Evolutionary conservation across 1,140 invertebrate genomes (phyloP).

Genomic region (Drosophila nebulosa): DNA sequence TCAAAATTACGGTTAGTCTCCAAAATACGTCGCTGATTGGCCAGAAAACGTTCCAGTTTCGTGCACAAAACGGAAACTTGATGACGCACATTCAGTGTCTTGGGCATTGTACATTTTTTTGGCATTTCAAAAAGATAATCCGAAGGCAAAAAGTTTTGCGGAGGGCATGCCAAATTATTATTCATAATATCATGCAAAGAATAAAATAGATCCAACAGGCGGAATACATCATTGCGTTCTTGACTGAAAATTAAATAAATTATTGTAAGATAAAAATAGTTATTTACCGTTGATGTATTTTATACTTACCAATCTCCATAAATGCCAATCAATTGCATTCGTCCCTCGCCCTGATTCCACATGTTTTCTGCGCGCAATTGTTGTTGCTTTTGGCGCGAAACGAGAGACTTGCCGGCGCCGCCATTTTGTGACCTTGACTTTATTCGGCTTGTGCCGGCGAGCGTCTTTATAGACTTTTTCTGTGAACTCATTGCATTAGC

Average conservation of each 20-base stretch:
- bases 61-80: conserved; percentile 57
- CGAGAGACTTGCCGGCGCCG: neutral
- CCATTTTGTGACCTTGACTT: conserved; percentile 1
- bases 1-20: conserved; percentile 53
- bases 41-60: conserved; percentile 52
- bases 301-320: conserved; percentile 32
- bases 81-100: conserved; percentile 49
- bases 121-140: conserved; percentile 37
- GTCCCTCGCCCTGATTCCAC: neutral
- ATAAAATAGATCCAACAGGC: conserved; percentile 51
- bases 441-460: conserved; percentile 1
- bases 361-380: conserved; percentile 46
- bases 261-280: too few relatives aligned
- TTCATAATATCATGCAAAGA: conserved; percentile 52
- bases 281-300: neutral
- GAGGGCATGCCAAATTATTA: conserved; percentile 25
- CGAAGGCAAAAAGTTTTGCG: conserved; percentile 31
- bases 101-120: conserved; percentile 38
- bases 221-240: conserved; percentile 31
- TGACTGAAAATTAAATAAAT: conserved; percentile 4
- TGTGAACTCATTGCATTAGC: conserved; percentile 20
- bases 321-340: neutral
- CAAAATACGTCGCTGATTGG: conserved; percentile 30
- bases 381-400: conserved; percentile 18
- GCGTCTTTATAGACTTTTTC: neutral